Base-by-base conservation (phyloP, 2,888 invertebrate species). In the Andrena trimmerana region DNA sequence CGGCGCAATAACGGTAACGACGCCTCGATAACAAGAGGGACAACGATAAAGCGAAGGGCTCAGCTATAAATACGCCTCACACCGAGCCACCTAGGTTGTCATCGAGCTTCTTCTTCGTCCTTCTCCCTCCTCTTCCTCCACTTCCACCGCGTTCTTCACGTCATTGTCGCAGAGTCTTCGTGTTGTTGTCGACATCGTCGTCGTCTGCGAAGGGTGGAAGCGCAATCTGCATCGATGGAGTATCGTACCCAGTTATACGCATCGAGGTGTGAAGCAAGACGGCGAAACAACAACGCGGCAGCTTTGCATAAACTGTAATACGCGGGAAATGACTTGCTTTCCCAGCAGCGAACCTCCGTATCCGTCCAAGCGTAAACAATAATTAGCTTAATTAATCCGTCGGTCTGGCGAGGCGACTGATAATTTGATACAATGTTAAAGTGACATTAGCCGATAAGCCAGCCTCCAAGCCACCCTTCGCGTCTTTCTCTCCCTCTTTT, bases 321-420 rank as follows among this genome's bases (percentile, higher is more conserved):
- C 83, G 81, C 81, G 85, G 80, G 82, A 82, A 87, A 90, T 71
- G 86, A 74, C 71, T 81, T 71, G 79, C 84, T 88, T 42, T 60
- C 69, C 36, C 71, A 79, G 67, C 29, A 20, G 10, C 13, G 48
- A 54, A 66, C n/a, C 57, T 63, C 57, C 52, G 63, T 59, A 68
- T 74, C 78, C 83, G 86, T 62, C 86, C 88, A 78, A 78, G 87
- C 89, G 88, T 88, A 88, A 90, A 91, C 87, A 90, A 89, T 91
- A 91, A 91, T 91, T 91, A 90, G 85, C 85, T 90, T 90, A 91
- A 92, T 92, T 91, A 92, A 92, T 92, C 88, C 88, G 88, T 88
- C 85, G 84, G 86, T 83, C 85, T 85, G 86, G 83, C 84, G 78
- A 84, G 86, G 81, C 87, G 81, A 72, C 86, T 81, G 87, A 91